phyloP scores from a whole-genome alignment of 2,888 invertebrate species.

The Myopa tessellatipennis region DNA sequence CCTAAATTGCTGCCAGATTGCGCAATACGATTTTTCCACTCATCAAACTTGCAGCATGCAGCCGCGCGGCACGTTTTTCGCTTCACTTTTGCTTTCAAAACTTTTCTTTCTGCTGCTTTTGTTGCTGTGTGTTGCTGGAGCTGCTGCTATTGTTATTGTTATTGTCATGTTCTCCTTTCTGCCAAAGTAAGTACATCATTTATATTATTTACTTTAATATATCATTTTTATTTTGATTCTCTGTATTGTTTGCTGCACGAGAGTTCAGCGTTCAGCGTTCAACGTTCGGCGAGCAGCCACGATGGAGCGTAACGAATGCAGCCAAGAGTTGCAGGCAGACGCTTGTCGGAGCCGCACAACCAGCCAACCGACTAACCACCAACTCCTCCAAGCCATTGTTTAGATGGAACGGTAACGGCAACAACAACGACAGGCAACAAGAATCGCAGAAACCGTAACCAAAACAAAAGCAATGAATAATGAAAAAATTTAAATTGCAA shows the following conservation, averaged over 20 bases:
- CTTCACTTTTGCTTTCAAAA: constrained; percentile 40
- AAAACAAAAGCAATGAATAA: constrained; percentile 9
- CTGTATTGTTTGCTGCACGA: constrained; percentile 24
- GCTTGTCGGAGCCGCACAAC: not conserved
- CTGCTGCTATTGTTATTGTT: not conserved
- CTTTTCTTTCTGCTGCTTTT: constrained; percentile 13
- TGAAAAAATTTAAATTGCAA: constrained; percentile 22
- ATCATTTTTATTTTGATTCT: constrained; percentile 27
- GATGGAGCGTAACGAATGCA: constrained; percentile 34
- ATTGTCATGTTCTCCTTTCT: constrained; percentile 20
- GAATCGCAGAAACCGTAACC: constrained; percentile 7
- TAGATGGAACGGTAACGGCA: constrained; percentile 5
- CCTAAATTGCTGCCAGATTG: constrained; percentile 21
- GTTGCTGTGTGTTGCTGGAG: constrained; percentile 20
- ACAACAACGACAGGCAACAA: not conserved
- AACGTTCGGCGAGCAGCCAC: not conserved
- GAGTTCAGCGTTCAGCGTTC: constrained; percentile 30
- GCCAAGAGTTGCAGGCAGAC: constrained; percentile 19
- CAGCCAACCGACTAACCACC: constrained; percentile 5
- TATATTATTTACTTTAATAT: constrained; percentile 31
- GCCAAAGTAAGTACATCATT: constrained; percentile 22
- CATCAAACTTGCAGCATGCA: constrained; percentile 6
- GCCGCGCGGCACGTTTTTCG: constrained; percentile 34
- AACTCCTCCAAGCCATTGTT: constrained; percentile 22
- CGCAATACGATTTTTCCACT: constrained; percentile 27